Conservation (phyloP, 64 coral and sea anemone species). For the Montipora capricornis region DNA sequence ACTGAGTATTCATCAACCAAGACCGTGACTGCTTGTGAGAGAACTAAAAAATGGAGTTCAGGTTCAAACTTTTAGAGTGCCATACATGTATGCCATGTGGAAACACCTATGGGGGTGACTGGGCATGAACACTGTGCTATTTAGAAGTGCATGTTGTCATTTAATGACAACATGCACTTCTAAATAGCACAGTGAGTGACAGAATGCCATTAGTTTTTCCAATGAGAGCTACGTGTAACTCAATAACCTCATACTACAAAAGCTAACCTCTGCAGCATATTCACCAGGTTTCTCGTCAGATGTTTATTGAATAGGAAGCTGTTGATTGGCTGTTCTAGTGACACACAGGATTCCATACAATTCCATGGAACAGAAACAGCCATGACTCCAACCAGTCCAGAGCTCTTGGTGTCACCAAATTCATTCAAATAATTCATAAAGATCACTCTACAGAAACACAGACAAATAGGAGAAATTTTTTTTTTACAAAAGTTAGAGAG, state of each 20-base stretch:
- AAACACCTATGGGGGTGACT: too few relatives aligned
- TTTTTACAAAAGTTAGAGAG: not conserved
- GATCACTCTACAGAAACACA: conserved; percentile 66
- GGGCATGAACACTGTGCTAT: too few relatives aligned
- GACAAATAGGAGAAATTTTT: not conserved
- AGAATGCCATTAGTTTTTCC: too few relatives aligned
- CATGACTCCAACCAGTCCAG: conserved; percentile 76
- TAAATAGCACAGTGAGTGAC: too few relatives aligned
- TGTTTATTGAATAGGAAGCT: conserved; percentile 88
- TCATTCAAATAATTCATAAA: conserved; percentile 95
- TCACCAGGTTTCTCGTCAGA: conserved; percentile 78
- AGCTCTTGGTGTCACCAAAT: conserved; percentile 62
- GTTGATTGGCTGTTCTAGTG: conserved; percentile 92
- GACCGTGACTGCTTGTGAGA: too few relatives aligned
- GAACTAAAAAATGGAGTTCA: too few relatives aligned
- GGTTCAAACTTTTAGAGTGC: too few relatives aligned
- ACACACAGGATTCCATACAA: conserved; percentile 76
- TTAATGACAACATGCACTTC: too few relatives aligned
- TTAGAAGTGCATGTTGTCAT: too few relatives aligned
- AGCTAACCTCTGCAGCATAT: conserved; percentile 72
- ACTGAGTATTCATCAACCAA: too few relatives aligned
- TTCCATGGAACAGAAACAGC: conserved; percentile 88
- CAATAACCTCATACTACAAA: not conserved
- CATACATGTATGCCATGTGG: too few relatives aligned
- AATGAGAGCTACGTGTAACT: too few relatives aligned